These are phyloP conservation scores for Trichogramma evanescens DNA, from an alignment of 2,888 invertebrate species.

Conservation along the genomic window DNA sequence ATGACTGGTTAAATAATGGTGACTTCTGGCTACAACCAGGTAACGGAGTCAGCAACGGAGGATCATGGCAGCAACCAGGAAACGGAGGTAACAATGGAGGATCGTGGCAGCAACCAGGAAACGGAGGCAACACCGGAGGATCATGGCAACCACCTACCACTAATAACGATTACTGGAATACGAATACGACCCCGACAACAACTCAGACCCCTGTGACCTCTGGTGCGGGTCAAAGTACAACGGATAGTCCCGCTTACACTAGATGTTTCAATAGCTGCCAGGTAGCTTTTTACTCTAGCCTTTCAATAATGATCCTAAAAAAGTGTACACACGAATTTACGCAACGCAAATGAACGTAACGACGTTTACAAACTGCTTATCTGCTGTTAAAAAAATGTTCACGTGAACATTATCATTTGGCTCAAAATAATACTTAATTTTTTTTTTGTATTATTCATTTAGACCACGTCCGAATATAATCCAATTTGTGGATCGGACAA, in stretches of 20 bases:
- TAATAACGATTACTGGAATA: background rate
- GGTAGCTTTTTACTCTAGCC: conserved; percentile 3
- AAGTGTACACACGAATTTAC: too few relatives aligned
- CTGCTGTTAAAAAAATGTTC: too few relatives aligned
- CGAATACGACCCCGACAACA: background rate
- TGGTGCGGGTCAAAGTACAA: background rate
- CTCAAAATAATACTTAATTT: background rate
- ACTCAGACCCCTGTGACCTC: background rate
- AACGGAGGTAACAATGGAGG: too few relatives aligned
- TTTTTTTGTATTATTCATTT: background rate
- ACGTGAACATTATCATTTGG: too few relatives aligned
- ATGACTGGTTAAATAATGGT: too few relatives aligned
- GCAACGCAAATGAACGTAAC: too few relatives aligned
- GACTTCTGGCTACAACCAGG: too few relatives aligned
- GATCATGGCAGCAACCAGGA: too few relatives aligned
- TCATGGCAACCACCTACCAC: background rate
- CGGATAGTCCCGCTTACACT: background rate
- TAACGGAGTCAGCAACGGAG: too few relatives aligned
- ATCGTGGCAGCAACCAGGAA: too few relatives aligned
- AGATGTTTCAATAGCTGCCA: conserved; percentile 8
- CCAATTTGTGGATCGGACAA: conserved; percentile 37
- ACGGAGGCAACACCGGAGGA: too few relatives aligned
- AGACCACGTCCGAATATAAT: conserved; percentile 35
- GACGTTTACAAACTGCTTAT: too few relatives aligned
- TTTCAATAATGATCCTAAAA: background rate